Base-by-base conservation (phyloP, 2,113 vertebrate genomes). In the Coryphaenoides rupestris region DNA sequence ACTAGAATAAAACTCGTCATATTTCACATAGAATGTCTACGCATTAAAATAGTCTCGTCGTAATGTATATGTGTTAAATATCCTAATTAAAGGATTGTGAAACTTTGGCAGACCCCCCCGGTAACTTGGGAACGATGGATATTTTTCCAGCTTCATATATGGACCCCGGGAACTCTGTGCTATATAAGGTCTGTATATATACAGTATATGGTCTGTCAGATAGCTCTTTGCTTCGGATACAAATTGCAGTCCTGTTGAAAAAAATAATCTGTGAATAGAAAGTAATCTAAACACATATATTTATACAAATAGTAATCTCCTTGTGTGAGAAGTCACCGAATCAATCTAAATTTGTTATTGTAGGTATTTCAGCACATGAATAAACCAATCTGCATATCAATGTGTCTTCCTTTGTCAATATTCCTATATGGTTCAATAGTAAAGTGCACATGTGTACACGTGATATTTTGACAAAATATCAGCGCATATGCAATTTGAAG, bases 401-500 rank as follows among this genome's bases (percentile, higher is more conserved):
- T 50, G 6, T 33, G 22, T 17, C 46, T 19, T 6, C 33, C 21
- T 40, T 19, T 69, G 47, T 15, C 54, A 24, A 4, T 46, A 58
- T 65, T 55, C 56, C 60, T 24, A 58, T 73, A 22, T 63, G 22
- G 15, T 26, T 58, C 6, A 22, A 21, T 26, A 24, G 16, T 53
- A 24, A 52, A 50, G 65, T 66, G 23, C 12, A 19, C 16, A 70
- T 58, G 63, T 63, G 65, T 69, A 23, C 60, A 52, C 19, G 21
- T 57, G 47, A 21, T 45, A 17, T 15, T 14, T 22, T 73, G 46
- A 58, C 12, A 2, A 67, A 66, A 73, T 28, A 66, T 68, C 65
- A 45, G 24, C 56, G 23, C 56, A 75, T 73, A 58, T 69, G 66
- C 52, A 49, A 76, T 71, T 61, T 58, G 49, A 76, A 55, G 47